Base-by-base conservation (phyloP, 2,113 vertebrate species). In the Felis chaus region DNA sequence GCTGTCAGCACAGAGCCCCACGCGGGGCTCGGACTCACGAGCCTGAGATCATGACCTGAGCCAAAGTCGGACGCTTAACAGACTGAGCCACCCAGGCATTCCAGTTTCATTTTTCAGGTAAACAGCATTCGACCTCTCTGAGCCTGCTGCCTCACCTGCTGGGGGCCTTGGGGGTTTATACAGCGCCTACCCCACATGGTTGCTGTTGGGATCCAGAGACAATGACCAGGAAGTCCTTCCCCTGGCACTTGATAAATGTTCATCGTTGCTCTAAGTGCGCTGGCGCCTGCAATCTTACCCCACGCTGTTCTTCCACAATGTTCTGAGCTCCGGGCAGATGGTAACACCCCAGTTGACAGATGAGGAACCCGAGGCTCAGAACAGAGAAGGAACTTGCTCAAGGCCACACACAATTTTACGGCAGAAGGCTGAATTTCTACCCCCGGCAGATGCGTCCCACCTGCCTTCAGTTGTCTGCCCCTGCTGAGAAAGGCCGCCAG, bases 281-380 rank as follows among this genome's bases (percentile, higher is more conserved):
- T 57, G 45, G 11, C 1, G 15, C 36, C 27, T 36, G 9, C 14
- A 29, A 15, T 45, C 48, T 61, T n/a, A 9, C 19, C 31, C 61
- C 39, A 13, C 4, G 3, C 1, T 45, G 39, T 53, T 93, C 61
- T 39, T 76, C 81, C 33, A 50, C n/a, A 25, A 16, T 7, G 57
- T 45, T 85, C 83, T 89, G 25, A 73, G 50, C 80, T 12, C 78
- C 57, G 69, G 91, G 50, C 68, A 83, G 82, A 78, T 83, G 87
- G 57, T 4, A 69, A 25, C 25, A 19, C 68, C 25, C 31, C 36
- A 31, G 95, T 5, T 21, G 45, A 53, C 23, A 81, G 91, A 85
- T 14, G 36, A 73, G 27, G 53, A 68, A 55, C 41, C 50, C 50
- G 3, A 41, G 55, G 25, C 78, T 50, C 29, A 31, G 23, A 39